Evolutionary conservation across 92 coral and sea anemone species (phyloP).

Genomic region (Plumapathes pennacea): DNA sequence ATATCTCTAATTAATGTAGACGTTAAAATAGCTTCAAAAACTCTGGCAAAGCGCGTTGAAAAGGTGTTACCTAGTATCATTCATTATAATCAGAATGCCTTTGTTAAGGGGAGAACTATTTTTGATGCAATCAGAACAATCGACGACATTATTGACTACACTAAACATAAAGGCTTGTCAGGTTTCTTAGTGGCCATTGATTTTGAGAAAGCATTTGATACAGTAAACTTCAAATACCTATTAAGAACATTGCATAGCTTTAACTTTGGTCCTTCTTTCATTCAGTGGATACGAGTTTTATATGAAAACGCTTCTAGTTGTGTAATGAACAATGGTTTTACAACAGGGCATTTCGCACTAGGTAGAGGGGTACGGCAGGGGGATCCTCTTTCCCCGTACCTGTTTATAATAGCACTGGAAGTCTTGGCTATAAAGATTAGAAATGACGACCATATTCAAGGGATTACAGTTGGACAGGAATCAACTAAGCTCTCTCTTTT

Average conservation of each 20-base stretch:
- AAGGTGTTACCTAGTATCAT: constrained; percentile 23
- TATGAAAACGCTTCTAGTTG: constrained; percentile 14
- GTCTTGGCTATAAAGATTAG: constrained; percentile 6
- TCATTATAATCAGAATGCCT: constrained; percentile 20
- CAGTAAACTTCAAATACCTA: constrained; percentile 9
- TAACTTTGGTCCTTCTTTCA: constrained; percentile 21
- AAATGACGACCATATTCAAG: constrained; percentile 6
- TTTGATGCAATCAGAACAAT: constrained; percentile 22
- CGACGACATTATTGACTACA: constrained; percentile 17
- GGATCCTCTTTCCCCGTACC: constrained; percentile 48
- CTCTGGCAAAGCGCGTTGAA: constrained; percentile 22
- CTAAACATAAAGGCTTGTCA: constrained; percentile 7
- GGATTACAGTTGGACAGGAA: constrained; percentile 9
- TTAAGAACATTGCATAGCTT: constrained; percentile 1
- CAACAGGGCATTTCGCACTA: constrained; percentile 20
- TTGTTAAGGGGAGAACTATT: constrained; percentile 32
- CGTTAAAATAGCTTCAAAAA: constrained; percentile 19
- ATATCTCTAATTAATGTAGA: constrained; percentile 44
- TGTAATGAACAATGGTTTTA: constrained; percentile 32
- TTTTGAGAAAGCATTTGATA: constrained; percentile 36
- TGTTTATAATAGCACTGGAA: constrained; percentile 32
- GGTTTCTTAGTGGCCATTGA: constrained; percentile 16
- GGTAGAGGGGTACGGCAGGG: constrained; percentile 53
- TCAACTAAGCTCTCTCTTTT: constrained; percentile 5
- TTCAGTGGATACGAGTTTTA: constrained; percentile 10